phyloP scores from a whole-genome alignment of 2,888 invertebrate genomes.

The Chrysina gloriosa region DNA sequence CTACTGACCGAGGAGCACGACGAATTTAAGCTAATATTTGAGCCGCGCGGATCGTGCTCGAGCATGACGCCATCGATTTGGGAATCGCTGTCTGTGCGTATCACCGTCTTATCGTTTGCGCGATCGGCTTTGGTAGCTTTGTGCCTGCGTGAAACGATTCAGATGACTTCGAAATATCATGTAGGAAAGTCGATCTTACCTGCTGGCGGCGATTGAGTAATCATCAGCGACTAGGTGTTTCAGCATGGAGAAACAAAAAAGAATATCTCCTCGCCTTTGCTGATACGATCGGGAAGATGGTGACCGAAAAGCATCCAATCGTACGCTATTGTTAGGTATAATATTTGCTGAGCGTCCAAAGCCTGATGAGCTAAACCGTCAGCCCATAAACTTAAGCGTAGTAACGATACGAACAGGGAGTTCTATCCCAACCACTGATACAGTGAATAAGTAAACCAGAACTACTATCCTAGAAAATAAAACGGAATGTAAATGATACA shows the following conservation, averaged over 20 bases:
- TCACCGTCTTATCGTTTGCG: slow-evolving; percentile 53
- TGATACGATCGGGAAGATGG: slow-evolving; percentile 76
- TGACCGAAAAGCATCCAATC: slow-evolving; percentile 89
- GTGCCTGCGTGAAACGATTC: slow-evolving; percentile 39
- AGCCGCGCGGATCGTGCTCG: slow-evolving; percentile 66
- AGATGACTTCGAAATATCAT: not conserved
- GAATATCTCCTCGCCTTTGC: slow-evolving; percentile 82
- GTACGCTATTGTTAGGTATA: slow-evolving; percentile 83
- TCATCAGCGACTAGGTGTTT: slow-evolving; percentile 77
- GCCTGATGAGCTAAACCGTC: slow-evolving; percentile 80
- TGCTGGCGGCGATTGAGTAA: slow-evolving; percentile 67
- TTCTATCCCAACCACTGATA: slow-evolving; percentile 89
- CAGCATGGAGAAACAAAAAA: slow-evolving; percentile 81
- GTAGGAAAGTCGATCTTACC: not conserved
- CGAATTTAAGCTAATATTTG: slow-evolving; percentile 73
- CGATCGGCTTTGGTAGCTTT: slow-evolving; percentile 38
- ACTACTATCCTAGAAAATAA: slow-evolving; percentile 66
- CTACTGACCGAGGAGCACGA: slow-evolving; percentile 70
- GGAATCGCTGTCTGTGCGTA: slow-evolving; percentile 67
- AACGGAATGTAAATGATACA: no score
- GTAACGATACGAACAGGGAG: slow-evolving; percentile 82
- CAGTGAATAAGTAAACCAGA: slow-evolving; percentile 81
- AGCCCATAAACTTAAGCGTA: slow-evolving; percentile 82
- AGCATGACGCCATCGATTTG: slow-evolving; percentile 67
- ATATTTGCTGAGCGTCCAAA: slow-evolving; percentile 74